Base-by-base conservation (phyloP, 2,113 vertebrate genomes). In the Stercorarius parasiticus region DNA sequence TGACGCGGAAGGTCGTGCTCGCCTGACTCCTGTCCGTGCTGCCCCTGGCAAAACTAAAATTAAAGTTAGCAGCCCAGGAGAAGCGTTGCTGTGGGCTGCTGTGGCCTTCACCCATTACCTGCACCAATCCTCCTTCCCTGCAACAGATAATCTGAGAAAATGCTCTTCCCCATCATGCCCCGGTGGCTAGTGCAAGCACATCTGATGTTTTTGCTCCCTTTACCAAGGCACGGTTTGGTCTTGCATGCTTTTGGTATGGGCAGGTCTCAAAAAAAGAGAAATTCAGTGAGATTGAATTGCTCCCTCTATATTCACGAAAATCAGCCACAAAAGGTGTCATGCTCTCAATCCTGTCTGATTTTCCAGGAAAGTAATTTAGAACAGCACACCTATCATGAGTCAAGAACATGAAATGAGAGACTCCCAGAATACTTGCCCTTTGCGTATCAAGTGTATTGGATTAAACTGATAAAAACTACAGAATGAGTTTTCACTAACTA, bases 121-220 rank as follows among this genome's bases (percentile, higher is more conserved):
- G 19, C 21, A 4, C 32, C 21, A 1, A 5, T 9, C 19, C 32
- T 20, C 32, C 15, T 21, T 32, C 50, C 26, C 15, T 12, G 65
- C 29, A 14, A 0, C 9, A 13, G 38, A 10, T 40, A 8, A 1
- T 1, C 17, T 2, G 45, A 25, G 45, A 30, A 80, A 65, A 62
- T 1, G 2, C 15, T 12, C 14, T 30, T n/a, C 29, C 8, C 3
- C 22, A 4, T 20, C 22, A 6, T 0, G 0, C 8, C 10, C 11
- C 2, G 1, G 29, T 25, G 21, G 13, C 17, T 9, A 7, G 18
- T 16, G 26, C n/a, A 6, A 56, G 23, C 34, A 7, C 19, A 2
- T 10, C 13, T 3, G 23, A 2, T 18, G 20, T 1, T 34, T 78
- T 38, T 17, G 3, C 9, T 45, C 3, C 6, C 0, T 64, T 65